Conservation (phyloP, 2,113 vertebrate species). For the Eulemur macaco region DNA sequence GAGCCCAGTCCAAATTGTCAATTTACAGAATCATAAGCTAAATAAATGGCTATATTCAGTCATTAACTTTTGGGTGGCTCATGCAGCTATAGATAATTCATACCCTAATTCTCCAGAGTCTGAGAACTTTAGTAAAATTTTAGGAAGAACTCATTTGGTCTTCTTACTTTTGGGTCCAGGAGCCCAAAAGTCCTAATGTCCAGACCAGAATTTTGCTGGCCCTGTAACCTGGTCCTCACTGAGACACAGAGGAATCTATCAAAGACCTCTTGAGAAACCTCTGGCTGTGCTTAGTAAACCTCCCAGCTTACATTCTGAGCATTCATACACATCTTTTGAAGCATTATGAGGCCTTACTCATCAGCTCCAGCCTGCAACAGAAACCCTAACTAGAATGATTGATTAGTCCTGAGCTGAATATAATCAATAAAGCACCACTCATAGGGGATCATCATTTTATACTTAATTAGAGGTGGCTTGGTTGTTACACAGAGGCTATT, state of each 20-base stretch:
- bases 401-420: constrained; percentile 10
- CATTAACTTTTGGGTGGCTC: neutral
- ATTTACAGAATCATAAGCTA: neutral
- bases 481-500: constrained; percentile 59
- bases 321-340: constrained; percentile 1
- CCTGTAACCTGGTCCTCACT: neutral
- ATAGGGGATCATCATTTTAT: constrained; percentile 73
- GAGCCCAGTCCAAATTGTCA: neutral
- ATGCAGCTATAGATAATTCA: neutral
- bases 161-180: neutral
- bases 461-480: constrained; percentile 75
- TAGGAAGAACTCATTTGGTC: neutral
- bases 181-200: neutral
- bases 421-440: constrained; percentile 60
- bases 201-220: neutral
- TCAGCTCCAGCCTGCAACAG: neutral
- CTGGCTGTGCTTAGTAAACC: neutral
- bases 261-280: neutral
- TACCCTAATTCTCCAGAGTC: neutral
- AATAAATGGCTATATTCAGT: neutral
- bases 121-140: neutral
- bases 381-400: constrained; percentile 70
- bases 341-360: neutral
- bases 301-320: neutral
- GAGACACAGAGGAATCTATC: neutral